Evolutionary conservation across 2,113 vertebrate genomes (phyloP), one percentile per base, ranked within the genome.

Genomic region (Montifringilla adamsi): DNA sequence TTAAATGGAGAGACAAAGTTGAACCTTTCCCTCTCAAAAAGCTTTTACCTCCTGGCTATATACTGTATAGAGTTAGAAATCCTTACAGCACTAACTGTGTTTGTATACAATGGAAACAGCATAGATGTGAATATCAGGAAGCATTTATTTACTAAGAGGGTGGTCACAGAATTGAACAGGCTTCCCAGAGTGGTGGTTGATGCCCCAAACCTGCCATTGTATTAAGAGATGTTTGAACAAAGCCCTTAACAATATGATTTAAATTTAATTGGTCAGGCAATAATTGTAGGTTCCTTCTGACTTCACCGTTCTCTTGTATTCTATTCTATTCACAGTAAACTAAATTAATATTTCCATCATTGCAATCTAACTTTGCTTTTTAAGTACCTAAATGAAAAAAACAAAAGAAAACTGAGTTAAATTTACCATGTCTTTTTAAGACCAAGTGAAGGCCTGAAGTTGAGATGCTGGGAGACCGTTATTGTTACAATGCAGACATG

Each of bases 361-460:
- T 62, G 3, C 35, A 75, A 63, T 52, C 10, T 82, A 49, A 16
- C 6, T 87, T 93, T 73, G 7, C 8, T 66, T 85, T 85, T 76
- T 10, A 33, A 8, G 33, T 55, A 44, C 27, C 10, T 41, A 50
- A 64, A 63, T 56, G 1, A 44, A 68, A 75, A 76, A 41, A 3
- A 10, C 5, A 8, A 52, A 33, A 13, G 4, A 69, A 63, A 56
- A 35, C 1, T 0, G 0, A 44, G 30, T 46, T 56, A 58, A 37
- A 83, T 63, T 59, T 52, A 10, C 14, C 6, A 43, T 52, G 4
- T 4, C 13, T 68, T 89, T 92, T 84, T 56, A 92, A 85, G 70
- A 86, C 9, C 30, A 81, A 39, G 15, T 62, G 62, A 86, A 91
- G 17, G 7, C 39, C 22, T 90, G 44, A 85, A 93, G 12, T 77